Conservation (phyloP, 2,888 invertebrate genomes). For the Orthosia cruda region DNA sequence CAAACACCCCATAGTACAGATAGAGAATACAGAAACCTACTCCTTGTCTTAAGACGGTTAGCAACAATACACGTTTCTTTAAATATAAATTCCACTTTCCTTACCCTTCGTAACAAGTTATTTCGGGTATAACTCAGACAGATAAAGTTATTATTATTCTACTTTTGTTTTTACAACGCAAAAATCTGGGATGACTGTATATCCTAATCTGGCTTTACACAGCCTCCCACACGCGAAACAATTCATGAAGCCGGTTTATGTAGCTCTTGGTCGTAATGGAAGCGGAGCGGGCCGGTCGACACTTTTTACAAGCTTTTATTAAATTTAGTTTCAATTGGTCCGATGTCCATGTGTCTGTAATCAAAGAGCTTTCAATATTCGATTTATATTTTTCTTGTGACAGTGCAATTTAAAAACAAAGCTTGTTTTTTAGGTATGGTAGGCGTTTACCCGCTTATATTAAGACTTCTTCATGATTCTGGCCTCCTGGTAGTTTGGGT, state of each 20-base stretch:
- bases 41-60: too few relatives aligned
- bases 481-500: too few relatives aligned
- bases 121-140: not conserved
- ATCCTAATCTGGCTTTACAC: constrained; percentile 34
- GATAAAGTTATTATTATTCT: constrained; percentile 35
- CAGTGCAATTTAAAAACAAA: too few relatives aligned
- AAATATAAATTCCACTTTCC: constrained; percentile 5
- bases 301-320: not conserved
- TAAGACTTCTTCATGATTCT: too few relatives aligned
- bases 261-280: not conserved
- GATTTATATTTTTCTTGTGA: too few relatives aligned
- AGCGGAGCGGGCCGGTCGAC: not conserved
- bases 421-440: too few relatives aligned
- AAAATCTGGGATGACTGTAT: constrained; percentile 30
- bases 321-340: too few relatives aligned
- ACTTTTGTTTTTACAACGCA: constrained; percentile 18
- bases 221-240: constrained; percentile 26
- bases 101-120: constrained; percentile 10
- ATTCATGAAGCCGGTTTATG: constrained; percentile 15
- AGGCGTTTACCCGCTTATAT: too few relatives aligned
- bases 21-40: too few relatives aligned
- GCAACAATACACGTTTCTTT: not conserved
- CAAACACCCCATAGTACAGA: not conserved
- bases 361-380: too few relatives aligned
- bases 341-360: too few relatives aligned